Evolutionary conservation across 92 coral and sea anemone genomes (phyloP).

Genomic region (Galaxea fascicularis): DNA sequence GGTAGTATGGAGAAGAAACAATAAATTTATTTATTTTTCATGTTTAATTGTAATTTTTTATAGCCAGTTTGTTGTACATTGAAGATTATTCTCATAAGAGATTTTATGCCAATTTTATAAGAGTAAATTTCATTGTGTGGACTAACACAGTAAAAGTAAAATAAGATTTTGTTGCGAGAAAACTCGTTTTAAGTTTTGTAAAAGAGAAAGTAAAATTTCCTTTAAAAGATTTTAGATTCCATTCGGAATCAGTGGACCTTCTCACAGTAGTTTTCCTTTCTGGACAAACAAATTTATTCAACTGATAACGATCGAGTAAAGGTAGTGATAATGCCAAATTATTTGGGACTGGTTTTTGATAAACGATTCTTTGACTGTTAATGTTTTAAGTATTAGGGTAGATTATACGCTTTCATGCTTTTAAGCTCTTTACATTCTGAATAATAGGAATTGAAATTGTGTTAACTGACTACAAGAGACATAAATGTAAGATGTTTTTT

Average conservation of each 20-base stretch:
- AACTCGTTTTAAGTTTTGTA: not conserved
- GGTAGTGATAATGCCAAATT: not conserved
- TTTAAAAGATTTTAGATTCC: not conserved
- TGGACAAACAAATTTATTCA: no score
- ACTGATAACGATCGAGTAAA: no score
- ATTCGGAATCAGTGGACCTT: not conserved
- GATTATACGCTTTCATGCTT: not conserved
- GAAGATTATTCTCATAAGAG: not conserved
- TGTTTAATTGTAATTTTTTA: not conserved
- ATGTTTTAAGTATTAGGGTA: not conserved
- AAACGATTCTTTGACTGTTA: not conserved
- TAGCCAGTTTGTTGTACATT: not conserved
- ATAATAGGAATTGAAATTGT: not conserved
- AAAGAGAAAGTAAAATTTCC: not conserved
- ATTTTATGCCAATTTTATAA: slow-evolving; percentile 8
- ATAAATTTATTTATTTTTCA: not conserved
- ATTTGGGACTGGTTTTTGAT: no score
- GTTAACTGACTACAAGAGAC: not conserved
- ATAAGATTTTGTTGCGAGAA: not conserved
- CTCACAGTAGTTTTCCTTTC: not conserved
- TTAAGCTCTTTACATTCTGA: not conserved
- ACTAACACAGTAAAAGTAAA: slow-evolving; percentile 36
- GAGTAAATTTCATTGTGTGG: slow-evolving; percentile 31
- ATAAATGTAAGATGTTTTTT: not conserved
- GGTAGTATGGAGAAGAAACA: not conserved